Base-by-base conservation (phyloP, 1,140 invertebrate genomes). In the Drosophila truncata region DNA sequence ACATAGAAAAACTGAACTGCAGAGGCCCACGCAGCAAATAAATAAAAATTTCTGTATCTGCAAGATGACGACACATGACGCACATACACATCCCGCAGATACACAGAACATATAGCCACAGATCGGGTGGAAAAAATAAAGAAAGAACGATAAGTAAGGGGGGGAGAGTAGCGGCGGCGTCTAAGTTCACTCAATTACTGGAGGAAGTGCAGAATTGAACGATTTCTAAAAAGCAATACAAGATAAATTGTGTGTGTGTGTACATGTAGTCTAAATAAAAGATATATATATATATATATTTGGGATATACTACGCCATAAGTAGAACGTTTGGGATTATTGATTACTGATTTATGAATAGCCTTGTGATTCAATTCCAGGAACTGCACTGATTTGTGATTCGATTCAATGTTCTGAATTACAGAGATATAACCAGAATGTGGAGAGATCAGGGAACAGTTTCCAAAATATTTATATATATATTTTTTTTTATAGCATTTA, bases 1-100 rank as follows among this genome's bases (percentile, higher is more conserved):
- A 70, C 42, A 60, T 47, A 58, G 35, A 52, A 18, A 55, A 54
- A 41, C 55, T 6, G 46, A 75, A 63, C 49, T 77, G 61, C 47
- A 67, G 52, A 67, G 52, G 57, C 72, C 62, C 72, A 77, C 73
- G 58, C 65, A 37, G 61, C 65, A 63, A 64, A 74, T 64, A 63
- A 41, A 63, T 64, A 76, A 70, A 70, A 49, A 69, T 64, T 72
- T 52, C 59, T 58, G 61, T 66, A 82, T 82, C 73, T 66, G 66
- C 46, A 67, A 82, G 80, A 64, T 78, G 75, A 75, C 23, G 59
- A 80, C 70, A 79, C 60, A 75, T 65, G 41, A 35, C 16, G 23
- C 46, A 20, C 44, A 41, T 31, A 57, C 10, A 41, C 27, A 29
- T 1, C 27, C 27, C 16, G 23, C 46, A 20, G 37, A 41, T 31